Evolutionary conservation across 2,113 vertebrate species (phyloP).

Genomic region (Thymallus thymallus): DNA sequence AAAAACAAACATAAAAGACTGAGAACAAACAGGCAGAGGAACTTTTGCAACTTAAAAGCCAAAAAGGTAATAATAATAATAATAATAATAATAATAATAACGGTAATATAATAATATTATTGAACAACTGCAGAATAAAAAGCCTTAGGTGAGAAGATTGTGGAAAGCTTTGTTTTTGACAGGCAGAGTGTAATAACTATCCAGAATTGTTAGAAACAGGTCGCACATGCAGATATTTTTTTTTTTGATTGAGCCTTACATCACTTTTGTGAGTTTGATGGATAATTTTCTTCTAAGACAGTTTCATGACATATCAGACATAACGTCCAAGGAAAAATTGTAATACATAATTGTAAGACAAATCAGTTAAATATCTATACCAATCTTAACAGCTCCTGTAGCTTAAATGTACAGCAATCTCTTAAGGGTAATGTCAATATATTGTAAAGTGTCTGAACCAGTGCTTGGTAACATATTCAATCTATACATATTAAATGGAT

Average conservation of each 20-base stretch:
- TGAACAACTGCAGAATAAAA: conserved; percentile 57
- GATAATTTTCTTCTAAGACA: not conserved
- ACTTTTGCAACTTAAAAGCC: conserved; percentile 36
- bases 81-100: conserved; percentile 1
- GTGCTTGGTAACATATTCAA: too few species aligned
- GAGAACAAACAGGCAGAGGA: conserved; percentile 38
- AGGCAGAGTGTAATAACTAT: not conserved
- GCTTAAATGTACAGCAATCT: not conserved
- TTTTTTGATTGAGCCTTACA: conserved; percentile 35
- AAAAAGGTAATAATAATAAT: conserved; percentile 44
- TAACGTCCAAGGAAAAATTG: too few species aligned
- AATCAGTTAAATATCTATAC: not conserved
- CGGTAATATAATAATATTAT: conserved; percentile 44
- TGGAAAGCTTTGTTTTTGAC: not conserved
- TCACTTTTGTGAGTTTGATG: conserved; percentile 20
- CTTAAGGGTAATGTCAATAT: too few species aligned
- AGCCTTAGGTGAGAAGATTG: conserved; percentile 39
- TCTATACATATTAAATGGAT: too few species aligned
- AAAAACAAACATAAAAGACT: conserved; percentile 59
- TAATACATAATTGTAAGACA: not conserved
- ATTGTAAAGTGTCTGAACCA: too few species aligned
- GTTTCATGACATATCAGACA: not conserved
- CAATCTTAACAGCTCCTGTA: not conserved
- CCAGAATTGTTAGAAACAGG: conserved; percentile 38
- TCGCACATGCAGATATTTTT: conserved; percentile 55